Evolutionary conservation across 2,113 vertebrate genomes (phyloP), one percentile per base, ranked within the genome.

Genomic region (Galemys pyrenaicus): DNA sequence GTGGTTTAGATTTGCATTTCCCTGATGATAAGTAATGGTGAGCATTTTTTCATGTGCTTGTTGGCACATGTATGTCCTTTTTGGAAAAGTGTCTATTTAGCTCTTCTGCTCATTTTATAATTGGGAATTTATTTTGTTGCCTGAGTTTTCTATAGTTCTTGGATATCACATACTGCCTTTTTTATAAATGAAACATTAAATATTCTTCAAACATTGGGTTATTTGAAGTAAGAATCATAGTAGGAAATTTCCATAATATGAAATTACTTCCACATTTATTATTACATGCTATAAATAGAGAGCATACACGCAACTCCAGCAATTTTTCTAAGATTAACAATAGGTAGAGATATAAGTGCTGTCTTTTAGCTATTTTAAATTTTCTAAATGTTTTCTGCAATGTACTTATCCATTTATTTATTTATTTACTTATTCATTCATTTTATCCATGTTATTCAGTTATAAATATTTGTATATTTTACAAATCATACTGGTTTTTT

Each of bases 231-330:
- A 88, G 30, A 39, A 39, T 65, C 6, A 58, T 41, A 73, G 74
- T 9, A 51, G 67, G 32, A 74, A 65, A 84, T 39, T 6, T 77
- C 22, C 84, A 51, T n/a, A 84, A 73, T 80, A 56, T 26, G 9
- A 19, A 70, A 87, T 84, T 84, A 84, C 68, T 92, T 85, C 49
- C 87, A 93, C 80, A 87, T 77, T 11, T 88, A 75, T 71, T 28
- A 81, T 77, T 58, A 73, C 35, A 77, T 93, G 6, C 70, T 91
- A 84, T 32, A 95, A 75, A 90, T 16, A 56, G 3, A 75, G 2
- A 54, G 3, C 22, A 87, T 58, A 51, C 5, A 13, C 35, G 58
- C 75, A n/a, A 73, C 17, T 74, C 71, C 74, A 13, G 71, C 2
- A 1, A 35, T 89, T 87, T 71, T 82, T 73, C 28, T 46, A 92